phyloP scores from a whole-genome alignment of 2,797 vertebrate genomes.

The Lateolabrax maculatus region DNA sequence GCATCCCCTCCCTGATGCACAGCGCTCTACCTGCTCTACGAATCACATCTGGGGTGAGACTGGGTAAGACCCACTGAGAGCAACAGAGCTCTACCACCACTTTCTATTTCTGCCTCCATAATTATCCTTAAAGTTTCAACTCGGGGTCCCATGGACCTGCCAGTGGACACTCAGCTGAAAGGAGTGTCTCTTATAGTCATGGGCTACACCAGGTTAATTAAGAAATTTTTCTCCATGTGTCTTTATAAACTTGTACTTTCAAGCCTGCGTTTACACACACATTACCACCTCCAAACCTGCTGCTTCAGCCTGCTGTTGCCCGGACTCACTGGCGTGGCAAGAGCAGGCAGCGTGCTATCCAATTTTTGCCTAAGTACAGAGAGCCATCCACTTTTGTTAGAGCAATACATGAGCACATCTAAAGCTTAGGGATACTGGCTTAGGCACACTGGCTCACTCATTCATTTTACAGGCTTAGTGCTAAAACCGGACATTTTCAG shows the following conservation, averaged over 20 bases:
- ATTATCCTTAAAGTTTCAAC: conserved; percentile 74
- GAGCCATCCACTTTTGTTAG: conserved; percentile 75
- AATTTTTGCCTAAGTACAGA: conserved; percentile 73
- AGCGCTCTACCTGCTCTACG: conserved; percentile 72
- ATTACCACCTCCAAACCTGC: conserved; percentile 76
- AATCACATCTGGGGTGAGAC: conserved; percentile 73
- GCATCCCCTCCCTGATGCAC: conserved; percentile 57
- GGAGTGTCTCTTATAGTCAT: conserved; percentile 40
- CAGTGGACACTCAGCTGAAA: conserved; percentile 59
- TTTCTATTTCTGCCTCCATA: conserved; percentile 74
- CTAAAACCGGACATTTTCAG: conserved; percentile 72
- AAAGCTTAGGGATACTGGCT: conserved; percentile 77
- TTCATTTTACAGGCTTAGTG: conserved; percentile 79
- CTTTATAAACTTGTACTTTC: conserved; percentile 68
- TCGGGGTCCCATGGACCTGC: conserved; percentile 61
- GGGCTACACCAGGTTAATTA: conserved; percentile 72
- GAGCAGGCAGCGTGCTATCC: conserved; percentile 56
- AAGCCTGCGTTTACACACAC: conserved; percentile 56
- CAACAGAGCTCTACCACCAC: conserved; percentile 48
- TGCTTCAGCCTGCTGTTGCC: conserved; percentile 72
- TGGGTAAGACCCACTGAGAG: conserved; percentile 68
- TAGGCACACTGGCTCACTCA: conserved; percentile 72
- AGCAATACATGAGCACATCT: conserved; percentile 78
- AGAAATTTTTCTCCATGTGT: conserved; percentile 61
- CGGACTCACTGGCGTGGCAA: conserved; percentile 64